Base-by-base conservation (phyloP, 2,797 vertebrate species). In the Chloroceryle inda region DNA sequence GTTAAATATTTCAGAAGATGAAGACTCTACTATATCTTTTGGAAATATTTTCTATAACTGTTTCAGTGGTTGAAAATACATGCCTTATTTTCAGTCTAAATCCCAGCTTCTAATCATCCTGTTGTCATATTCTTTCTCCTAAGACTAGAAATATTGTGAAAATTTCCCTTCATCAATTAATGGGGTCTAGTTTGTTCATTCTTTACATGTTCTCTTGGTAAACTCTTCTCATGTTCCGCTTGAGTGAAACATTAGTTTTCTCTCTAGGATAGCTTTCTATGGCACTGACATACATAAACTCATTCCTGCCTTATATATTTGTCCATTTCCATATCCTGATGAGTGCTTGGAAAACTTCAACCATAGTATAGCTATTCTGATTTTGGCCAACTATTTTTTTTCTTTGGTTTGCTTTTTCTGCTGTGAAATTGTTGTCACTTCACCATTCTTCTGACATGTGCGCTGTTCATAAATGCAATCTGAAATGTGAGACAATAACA, bases 91-190 rank as follows among this genome's bases (percentile, higher is more conserved):
- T 22, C 15, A 50, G 11, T 49, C 10, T 71, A 42, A 38, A n/a
- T 53, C 71, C 13, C 22, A 53, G 9, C 14, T 71, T 78, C 7
- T 44, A 37, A 53, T 66, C 11, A 26, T 29, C 24, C 6, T 33
- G 6, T 45, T 11, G 29, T 21, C 3, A 64, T 61, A 14, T 11
- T 10, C 1, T 87, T 1, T 55, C 24, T 52, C 2, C 1, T 21
- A 61, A 81, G 8, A 40, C 7, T 42, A 50, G 33, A 47, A 74
- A 66, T 35, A 35, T 5, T 2, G 9, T 73, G 27, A 27, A 38
- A 66, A 38, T 21, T 8, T 59, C 9, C 35, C 7, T 73, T 42
- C 47, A 1, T 63, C 0, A 0, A 3, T 11, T 59, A 47, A 33
- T 45, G 24, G 2, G 8, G 3, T 76, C 40, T 49, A 10, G 27